Evolutionary conservation across 1,140 invertebrate genomes (phyloP).

Genomic region (Nixonia krombeini): DNA sequence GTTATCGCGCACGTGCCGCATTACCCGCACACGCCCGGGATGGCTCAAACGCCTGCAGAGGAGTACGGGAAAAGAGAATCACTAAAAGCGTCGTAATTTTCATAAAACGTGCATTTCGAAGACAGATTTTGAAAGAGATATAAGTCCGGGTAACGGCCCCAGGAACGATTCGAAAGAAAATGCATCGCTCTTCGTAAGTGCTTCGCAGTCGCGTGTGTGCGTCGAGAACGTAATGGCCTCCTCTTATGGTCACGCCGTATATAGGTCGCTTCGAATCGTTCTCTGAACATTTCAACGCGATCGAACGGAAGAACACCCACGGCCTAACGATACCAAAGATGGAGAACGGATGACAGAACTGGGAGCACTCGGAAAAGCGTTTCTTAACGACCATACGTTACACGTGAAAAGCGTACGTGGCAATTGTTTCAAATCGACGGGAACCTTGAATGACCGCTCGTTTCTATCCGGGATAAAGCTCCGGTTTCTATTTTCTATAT

Average conservation of each 20-base stretch:
- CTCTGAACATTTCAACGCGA: constrained; percentile 33
- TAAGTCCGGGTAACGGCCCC: constrained; percentile 37
- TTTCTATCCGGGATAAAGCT: no score
- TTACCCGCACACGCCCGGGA: no score
- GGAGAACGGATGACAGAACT: constrained; percentile 12
- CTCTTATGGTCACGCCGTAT: constrained; percentile 45
- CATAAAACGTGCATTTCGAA: constrained; percentile 49
- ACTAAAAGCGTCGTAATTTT: constrained; percentile 50
- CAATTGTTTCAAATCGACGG: no score
- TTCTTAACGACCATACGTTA: no score
- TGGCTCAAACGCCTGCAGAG: no score
- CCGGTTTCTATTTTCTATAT: no score
- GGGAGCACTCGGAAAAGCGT: not conserved
- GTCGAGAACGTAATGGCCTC: constrained; percentile 34
- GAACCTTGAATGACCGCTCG: not conserved
- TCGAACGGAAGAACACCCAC: constrained; percentile 33
- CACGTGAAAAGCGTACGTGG: no score
- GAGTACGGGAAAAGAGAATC: constrained; percentile 42
- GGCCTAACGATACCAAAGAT: constrained; percentile 39
- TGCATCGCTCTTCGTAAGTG: constrained; percentile 43
- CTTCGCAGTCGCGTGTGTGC: constrained; percentile 28
- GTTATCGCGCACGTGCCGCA: no score
- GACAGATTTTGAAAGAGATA: constrained; percentile 50
- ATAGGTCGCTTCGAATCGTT: constrained; percentile 32
- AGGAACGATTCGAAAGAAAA: constrained; percentile 43